Percentiles rank a stretch among this genome's conserved stretches.
These are phyloP conservation scores for Acomys russatus DNA, from an alignment of 2,797 vertebrate genomes.

Conservation along the genomic window DNA sequence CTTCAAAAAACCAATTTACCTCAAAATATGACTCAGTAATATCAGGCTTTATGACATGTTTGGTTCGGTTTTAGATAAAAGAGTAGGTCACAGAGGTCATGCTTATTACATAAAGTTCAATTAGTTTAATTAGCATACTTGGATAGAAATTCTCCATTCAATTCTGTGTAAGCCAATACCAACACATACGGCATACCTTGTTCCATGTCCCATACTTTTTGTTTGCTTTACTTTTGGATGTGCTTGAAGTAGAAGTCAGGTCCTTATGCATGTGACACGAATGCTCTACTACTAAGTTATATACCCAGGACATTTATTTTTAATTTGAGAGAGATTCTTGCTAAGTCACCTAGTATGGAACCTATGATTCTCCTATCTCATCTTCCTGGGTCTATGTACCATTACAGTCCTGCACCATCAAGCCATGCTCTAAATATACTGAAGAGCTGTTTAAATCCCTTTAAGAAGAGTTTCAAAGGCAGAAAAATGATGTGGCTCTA, in stretches of 20 bases:
- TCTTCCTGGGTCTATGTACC: too few species aligned
- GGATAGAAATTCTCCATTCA: neutral
- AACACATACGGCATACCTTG: neutral
- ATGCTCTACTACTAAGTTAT: neutral
- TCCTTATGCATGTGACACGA: neutral
- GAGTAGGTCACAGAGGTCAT: neutral
- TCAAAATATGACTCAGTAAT: neutral
- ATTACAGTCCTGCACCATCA: neutral
- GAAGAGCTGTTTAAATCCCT: neutral
- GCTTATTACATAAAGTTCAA: neutral
- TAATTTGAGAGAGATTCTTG: neutral
- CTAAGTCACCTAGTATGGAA: neutral
- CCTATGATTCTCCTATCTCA: neutral
- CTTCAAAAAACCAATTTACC: neutral
- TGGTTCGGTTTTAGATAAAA: conserved; percentile 19
- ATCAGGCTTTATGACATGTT: neutral
- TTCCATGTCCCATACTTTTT: neutral
- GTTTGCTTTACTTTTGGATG: neutral
- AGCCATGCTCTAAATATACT: neutral
- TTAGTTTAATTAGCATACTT: neutral
- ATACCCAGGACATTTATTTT: neutral
- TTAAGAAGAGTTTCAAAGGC: conserved; percentile 3
- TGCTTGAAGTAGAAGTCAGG: neutral
- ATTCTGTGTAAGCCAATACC: neutral
- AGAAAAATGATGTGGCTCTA: neutral